These are phyloP conservation scores for Centruroides vittatus DNA, from an alignment of 1,140 invertebrate species.

Conservation along the genomic window DNA sequence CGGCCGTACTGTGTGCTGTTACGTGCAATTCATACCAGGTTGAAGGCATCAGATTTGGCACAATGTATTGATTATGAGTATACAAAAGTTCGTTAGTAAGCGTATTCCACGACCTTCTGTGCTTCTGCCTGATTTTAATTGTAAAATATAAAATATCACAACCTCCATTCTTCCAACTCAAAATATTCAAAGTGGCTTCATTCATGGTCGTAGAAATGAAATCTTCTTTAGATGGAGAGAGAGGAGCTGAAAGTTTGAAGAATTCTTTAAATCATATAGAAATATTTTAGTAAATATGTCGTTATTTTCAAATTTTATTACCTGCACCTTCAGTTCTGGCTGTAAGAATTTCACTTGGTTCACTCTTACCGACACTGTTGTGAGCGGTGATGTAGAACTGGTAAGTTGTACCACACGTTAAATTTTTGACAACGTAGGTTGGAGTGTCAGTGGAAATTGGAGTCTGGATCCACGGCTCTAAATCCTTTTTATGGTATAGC, in stretches of 20 bases:
- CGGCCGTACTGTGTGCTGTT: conserved; percentile 8
- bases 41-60: conserved; percentile 52
- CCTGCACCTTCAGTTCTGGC: conserved; percentile 19
- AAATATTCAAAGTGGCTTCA: too few species aligned
- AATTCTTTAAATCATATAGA: too few species aligned
- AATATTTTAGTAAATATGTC: too few species aligned
- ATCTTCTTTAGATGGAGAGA: too few species aligned
- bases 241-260: too few species aligned
- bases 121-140: too few species aligned
- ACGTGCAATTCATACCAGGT: conserved; percentile 10
- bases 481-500: background rate
- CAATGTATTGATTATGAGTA: too few species aligned
- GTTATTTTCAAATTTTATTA: conserved; percentile 2
- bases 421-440: conserved; percentile 49
- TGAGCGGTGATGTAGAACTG: conserved; percentile 75
- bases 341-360: conserved; percentile 44
- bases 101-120: too few species aligned
- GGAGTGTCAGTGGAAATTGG: conserved; percentile 39
- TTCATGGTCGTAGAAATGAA: too few species aligned
- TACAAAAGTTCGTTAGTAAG: too few species aligned
- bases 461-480: conserved; percentile 2
- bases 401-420: conserved; percentile 69
- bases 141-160: background rate
- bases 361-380: conserved; percentile 71
- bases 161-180: background rate